These are phyloP conservation scores for Calosoma granatense DNA, from an alignment of 1,140 invertebrate species.

Conservation along the genomic window DNA sequence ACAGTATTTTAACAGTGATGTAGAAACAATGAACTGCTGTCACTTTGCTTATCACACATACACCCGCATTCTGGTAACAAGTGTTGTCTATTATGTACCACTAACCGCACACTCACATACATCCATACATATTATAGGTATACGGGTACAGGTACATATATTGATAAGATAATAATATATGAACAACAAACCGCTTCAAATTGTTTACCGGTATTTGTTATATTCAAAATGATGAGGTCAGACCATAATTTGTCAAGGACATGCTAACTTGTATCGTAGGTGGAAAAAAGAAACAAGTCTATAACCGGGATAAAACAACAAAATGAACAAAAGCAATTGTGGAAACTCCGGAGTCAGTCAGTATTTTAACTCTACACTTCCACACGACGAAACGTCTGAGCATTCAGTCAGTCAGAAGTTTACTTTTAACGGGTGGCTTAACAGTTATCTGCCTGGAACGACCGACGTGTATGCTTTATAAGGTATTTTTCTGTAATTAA, in stretches of 20 bases:
- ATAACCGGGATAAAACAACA: neutral
- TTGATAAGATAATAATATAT: conserved; percentile 4
- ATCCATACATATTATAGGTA: too few species aligned
- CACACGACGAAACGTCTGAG: neutral
- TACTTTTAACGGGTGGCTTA: conserved; percentile 7
- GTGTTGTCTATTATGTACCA: neutral
- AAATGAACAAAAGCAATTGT: neutral
- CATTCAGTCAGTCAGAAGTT: neutral
- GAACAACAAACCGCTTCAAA: neutral
- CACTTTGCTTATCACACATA: neutral
- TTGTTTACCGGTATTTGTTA: neutral
- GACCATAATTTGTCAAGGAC: neutral
- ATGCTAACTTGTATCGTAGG: neutral
- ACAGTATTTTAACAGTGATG: neutral
- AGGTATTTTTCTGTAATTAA: neutral
- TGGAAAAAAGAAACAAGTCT: neutral
- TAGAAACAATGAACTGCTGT: neutral
- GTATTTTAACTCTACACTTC: neutral
- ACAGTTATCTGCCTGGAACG: conserved; percentile 6
- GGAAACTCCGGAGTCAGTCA: neutral
- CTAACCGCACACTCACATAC: too few species aligned
- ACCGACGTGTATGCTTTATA: conserved; percentile 1
- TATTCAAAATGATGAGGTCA: neutral
- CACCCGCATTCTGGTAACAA: neutral
- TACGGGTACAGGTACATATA: too few species aligned